Evolutionary conservation across 2,888 invertebrate species (phyloP).

Genomic region (Camponotus fellah): DNA sequence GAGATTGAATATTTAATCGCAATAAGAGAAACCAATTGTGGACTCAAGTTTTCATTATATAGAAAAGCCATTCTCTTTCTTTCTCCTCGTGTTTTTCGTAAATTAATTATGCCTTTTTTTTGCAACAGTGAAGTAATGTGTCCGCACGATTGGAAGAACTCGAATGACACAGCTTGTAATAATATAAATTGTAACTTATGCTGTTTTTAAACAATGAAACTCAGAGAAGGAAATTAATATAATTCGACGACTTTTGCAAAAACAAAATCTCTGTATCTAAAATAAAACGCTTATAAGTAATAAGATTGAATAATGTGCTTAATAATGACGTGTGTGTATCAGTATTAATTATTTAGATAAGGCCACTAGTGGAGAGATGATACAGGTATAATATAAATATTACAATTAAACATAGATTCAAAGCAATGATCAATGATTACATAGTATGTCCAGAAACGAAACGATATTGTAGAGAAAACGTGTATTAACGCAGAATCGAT

Average conservation of each 20-base stretch:
- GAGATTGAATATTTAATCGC: constrained; percentile 65
- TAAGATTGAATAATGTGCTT: constrained; percentile 69
- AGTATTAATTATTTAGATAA: constrained; percentile 82
- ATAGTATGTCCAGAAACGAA: constrained; percentile 61
- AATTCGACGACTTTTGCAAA: constrained; percentile 58
- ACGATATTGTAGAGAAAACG: constrained; percentile 45
- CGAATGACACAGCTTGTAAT: constrained; percentile 48
- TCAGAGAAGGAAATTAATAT: constrained; percentile 20
- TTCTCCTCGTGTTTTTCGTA: not conserved
- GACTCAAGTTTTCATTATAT: constrained; percentile 9
- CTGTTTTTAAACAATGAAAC: constrained; percentile 25
- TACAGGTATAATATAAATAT: constrained; percentile 84
- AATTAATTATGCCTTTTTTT: not conserved
- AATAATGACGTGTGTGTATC: constrained; percentile 71
- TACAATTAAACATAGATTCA: constrained; percentile 79
- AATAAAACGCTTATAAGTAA: constrained; percentile 73
- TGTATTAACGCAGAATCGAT: constrained; percentile 46
- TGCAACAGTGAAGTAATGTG: not conserved
- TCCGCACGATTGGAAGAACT: constrained; percentile 67
- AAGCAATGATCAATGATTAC: constrained; percentile 73
- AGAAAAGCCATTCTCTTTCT: constrained; percentile 15
- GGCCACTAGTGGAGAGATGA: constrained; percentile 85
- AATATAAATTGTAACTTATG: constrained; percentile 54
- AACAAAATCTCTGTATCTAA: constrained; percentile 51
- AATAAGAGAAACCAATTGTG: constrained; percentile 25